Percentiles rank a stretch among this genome's conserved stretches.
phyloP scores from a whole-genome alignment of 2,888 invertebrate species.

The Rhingia rostrata region DNA sequence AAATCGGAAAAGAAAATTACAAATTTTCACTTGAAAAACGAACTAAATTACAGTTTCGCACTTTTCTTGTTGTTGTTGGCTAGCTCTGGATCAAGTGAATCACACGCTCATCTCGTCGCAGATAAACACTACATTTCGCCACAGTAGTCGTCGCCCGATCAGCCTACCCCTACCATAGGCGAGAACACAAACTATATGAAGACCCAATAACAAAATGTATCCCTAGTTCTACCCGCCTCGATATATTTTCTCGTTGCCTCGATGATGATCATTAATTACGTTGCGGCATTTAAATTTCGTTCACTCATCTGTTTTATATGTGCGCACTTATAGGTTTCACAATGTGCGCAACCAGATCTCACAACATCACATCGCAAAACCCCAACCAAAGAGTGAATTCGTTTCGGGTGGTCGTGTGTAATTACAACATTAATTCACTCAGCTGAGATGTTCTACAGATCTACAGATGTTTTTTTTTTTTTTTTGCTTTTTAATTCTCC shows the following conservation, averaged over 20 bases:
- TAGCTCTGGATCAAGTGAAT: constrained; percentile 7
- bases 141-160: constrained; percentile 6
- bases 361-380: constrained; percentile 24
- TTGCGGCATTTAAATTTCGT: constrained; percentile 73
- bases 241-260: constrained; percentile 39
- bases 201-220: constrained; percentile 9
- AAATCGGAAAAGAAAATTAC: constrained; percentile 71
- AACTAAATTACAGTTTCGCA: constrained; percentile 69
- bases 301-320: constrained; percentile 73
- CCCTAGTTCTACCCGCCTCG: background rate
- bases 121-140: constrained; percentile 20
- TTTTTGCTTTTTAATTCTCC: background rate
- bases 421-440: constrained; percentile 70
- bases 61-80: constrained; percentile 36
- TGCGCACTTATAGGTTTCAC: constrained; percentile 68
- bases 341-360: constrained; percentile 60
- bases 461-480: constrained; percentile 49
- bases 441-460: constrained; percentile 64
- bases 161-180: too few relatives aligned
- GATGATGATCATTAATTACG: constrained; percentile 72
- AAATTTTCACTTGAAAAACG: constrained; percentile 65
- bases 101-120: background rate
- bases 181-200: too few relatives aligned
- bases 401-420: constrained; percentile 71
- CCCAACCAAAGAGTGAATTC: constrained; percentile 13